These are phyloP conservation scores for Diplogasteroides magnus DNA, from an alignment of 1,140 invertebrate species.

Conservation along the genomic window DNA sequence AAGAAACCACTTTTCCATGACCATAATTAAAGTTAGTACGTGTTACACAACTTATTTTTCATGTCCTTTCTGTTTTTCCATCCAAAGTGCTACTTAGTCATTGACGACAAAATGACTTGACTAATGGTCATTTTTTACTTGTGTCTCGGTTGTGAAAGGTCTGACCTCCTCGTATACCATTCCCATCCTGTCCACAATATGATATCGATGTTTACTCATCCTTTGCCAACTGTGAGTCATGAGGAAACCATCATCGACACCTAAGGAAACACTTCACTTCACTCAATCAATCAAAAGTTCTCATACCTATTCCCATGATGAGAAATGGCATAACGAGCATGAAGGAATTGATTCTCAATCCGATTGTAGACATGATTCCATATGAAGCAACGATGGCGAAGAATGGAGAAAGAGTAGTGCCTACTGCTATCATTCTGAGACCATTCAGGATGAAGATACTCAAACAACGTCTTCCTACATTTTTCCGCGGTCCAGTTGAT, in stretches of 20 bases:
- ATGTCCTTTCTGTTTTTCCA: neutral
- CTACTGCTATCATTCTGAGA: slow-evolving; percentile 32
- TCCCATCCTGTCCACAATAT: slow-evolving; percentile 20
- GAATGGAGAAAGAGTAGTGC: slow-evolving; percentile 36
- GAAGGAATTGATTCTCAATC: slow-evolving; percentile 45
- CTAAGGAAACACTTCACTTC: slow-evolving; percentile 16
- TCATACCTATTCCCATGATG: slow-evolving; percentile 46
- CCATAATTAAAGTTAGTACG: too few relatives aligned
- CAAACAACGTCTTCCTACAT: neutral
- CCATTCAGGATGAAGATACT: neutral
- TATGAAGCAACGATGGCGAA: slow-evolving; percentile 42
- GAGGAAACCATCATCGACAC: slow-evolving; percentile 43
- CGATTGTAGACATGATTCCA: slow-evolving; percentile 40
- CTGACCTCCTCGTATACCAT: slow-evolving; percentile 64
- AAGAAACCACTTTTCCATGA: too few relatives aligned
- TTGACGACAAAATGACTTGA: slow-evolving; percentile 6
- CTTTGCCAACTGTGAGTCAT: slow-evolving; percentile 43
- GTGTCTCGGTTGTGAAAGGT: too few relatives aligned
- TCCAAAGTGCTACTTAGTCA: neutral
- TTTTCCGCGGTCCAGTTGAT: slow-evolving; percentile 40
- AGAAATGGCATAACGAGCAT: slow-evolving; percentile 49
- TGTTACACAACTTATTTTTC: neutral
- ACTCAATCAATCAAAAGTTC: too few relatives aligned
- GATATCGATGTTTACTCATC: slow-evolving; percentile 21
- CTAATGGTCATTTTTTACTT: neutral